Conservation (phyloP, 2,888 invertebrate species). For the Spilarctia lutea region DNA sequence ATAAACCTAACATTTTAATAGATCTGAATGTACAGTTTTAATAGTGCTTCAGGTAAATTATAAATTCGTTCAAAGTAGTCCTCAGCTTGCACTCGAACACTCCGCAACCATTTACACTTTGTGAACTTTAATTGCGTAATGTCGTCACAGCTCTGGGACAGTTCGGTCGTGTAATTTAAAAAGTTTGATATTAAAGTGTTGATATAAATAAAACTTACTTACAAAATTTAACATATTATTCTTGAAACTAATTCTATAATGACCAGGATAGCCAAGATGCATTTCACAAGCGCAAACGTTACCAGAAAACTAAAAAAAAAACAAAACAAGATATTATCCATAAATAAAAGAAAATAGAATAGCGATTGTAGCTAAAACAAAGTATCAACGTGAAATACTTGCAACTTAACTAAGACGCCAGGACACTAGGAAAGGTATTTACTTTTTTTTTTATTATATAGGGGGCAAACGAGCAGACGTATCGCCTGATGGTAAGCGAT, state of each 20-base stretch:
- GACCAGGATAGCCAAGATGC: too few relatives aligned
- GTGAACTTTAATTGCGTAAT: not conserved
- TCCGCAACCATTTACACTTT: constrained; percentile 3
- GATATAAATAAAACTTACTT: not conserved
- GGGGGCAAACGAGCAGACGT: too few relatives aligned
- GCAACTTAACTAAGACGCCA: too few relatives aligned
- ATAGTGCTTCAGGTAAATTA: not conserved
- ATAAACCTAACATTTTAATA: not conserved
- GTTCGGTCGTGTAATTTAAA: not conserved
- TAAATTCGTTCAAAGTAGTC: not conserved
- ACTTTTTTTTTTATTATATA: too few relatives aligned
- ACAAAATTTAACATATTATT: not conserved
- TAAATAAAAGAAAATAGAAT: too few relatives aligned
- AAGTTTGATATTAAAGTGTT: not conserved
- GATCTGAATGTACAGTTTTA: not conserved
- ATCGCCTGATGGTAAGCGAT: too few relatives aligned
- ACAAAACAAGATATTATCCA: too few relatives aligned
- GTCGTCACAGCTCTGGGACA: not conserved
- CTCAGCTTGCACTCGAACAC: not conserved
- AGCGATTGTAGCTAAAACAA: too few relatives aligned
- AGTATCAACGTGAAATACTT: too few relatives aligned
- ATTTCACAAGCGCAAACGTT: too few relatives aligned
- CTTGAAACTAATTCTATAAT: not conserved
- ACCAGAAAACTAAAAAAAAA: too few relatives aligned
- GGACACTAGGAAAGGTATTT: too few relatives aligned